Base-by-base conservation (phyloP, 1,140 invertebrate genomes). In the Drosophila repleta region DNA sequence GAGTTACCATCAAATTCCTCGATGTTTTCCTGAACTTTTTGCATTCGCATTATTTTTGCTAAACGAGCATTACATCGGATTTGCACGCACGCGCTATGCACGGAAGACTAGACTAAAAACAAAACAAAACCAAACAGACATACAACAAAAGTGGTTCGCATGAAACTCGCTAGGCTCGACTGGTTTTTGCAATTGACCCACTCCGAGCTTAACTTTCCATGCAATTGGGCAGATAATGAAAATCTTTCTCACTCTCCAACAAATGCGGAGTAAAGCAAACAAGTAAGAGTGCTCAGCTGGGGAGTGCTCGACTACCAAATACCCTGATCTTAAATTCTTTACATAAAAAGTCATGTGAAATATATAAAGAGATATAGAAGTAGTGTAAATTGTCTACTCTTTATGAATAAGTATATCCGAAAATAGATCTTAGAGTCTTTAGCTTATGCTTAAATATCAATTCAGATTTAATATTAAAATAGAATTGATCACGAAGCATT, bases 181-280 rank as follows among this genome's bases (percentile, higher is more conserved):
- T 84, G 75, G 62, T 79, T 83, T 82, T 49, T 37, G 32, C 65
- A 77, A 85, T 79, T 85, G 81, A 84, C 81, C 76, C 77, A 84
- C 76, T 74, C 41, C 35, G 51, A 45, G 20, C 55, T 74, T 71
- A 77, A 85, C 76, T 84, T 85, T 84, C 81, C 69, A 68, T 60
- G 62, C 75, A 83, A 83, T 79, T 79, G 74, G 61, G 74, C 79
- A 79, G 63, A 45, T 70, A 55, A 67, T 55, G 13, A 79, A 68
- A 83, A 29, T 63, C 45, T 43, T 52, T 57, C 57, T 57, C 26
- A 20, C 20, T 41, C 62, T 45, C 26, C 3, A 60, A 60, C 35
- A 76, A 75, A 68, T 70, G 66, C 46, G 49, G 72, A 77, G 67
- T 46, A 32, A 62, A 74, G 15, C 35, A 64, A 60, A 57, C 18